phyloP scores from a whole-genome alignment of 2,113 vertebrate species.

The Taxidea taxus region DNA sequence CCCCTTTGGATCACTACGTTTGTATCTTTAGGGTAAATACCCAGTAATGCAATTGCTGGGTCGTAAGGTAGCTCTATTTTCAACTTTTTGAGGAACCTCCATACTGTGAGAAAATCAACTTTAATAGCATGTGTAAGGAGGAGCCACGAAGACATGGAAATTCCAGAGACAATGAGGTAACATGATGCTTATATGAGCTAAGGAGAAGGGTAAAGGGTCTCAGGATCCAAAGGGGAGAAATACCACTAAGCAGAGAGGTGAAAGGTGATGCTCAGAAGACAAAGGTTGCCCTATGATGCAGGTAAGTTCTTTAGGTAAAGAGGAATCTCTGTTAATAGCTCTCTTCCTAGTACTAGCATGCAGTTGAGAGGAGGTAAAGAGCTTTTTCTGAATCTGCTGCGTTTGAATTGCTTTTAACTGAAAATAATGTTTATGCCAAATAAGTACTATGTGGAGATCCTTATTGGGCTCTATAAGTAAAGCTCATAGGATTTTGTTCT shows the following conservation, averaged over 20 bases:
- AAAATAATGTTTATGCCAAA: not conserved
- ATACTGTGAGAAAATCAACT: not conserved
- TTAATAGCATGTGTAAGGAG: not conserved
- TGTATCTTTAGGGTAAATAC: no score
- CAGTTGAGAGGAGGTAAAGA: not conserved
- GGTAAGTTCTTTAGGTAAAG: not conserved
- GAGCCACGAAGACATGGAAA: not conserved
- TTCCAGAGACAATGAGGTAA: not conserved
- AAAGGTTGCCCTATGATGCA: not conserved
- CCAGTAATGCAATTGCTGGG: no score
- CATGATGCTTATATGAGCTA: not conserved
- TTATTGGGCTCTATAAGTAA: not conserved
- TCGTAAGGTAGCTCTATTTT: no score
- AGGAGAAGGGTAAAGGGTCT: not conserved
- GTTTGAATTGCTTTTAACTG: not conserved
- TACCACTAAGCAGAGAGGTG: not conserved
- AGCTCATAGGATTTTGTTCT: not conserved
- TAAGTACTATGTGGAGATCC: not conserved
- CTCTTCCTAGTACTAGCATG: not conserved
- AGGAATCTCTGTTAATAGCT: not conserved
- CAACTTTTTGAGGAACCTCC: no score
- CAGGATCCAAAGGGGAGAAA: not conserved
- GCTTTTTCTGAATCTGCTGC: not conserved
- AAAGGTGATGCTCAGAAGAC: not conserved
- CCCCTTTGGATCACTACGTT: no score